These are phyloP conservation scores for Caenorhabditis macrosperma DNA, from an alignment of 2,888 invertebrate species.

Conservation along the genomic window DNA sequence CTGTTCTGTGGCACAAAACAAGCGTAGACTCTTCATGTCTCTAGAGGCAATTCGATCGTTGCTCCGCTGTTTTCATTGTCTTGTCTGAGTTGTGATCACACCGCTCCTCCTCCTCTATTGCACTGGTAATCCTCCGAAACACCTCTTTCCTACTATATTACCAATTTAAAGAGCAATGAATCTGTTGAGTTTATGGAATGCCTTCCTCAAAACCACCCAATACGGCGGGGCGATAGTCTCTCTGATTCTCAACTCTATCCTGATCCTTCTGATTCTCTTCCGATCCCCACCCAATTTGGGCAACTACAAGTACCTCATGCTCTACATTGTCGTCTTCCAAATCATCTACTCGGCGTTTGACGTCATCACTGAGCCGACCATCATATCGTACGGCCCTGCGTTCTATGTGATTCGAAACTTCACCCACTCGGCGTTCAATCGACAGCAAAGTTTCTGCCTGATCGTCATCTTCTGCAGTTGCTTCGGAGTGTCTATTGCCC, in stretches of 20 bases:
- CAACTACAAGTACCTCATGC: slow-evolving; percentile 29
- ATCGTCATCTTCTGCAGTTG: not conserved
- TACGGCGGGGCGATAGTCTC: not conserved
- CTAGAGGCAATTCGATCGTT: too few relatives aligned
- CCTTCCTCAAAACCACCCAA: not conserved
- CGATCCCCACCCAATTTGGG: slow-evolving; percentile 11
- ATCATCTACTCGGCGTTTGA: not conserved
- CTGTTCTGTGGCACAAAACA: too few relatives aligned
- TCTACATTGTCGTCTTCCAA: slow-evolving; percentile 16
- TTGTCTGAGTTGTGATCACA: too few relatives aligned
- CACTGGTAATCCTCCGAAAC: too few relatives aligned
- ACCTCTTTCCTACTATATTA: too few relatives aligned
- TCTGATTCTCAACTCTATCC: not conserved
- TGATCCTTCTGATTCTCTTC: slow-evolving; percentile 13
- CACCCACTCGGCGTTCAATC: not conserved
- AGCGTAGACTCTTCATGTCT: too few relatives aligned
- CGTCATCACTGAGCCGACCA: not conserved
- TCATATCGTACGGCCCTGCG: not conserved
- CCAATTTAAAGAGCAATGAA: too few relatives aligned
- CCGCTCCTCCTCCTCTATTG: too few relatives aligned
- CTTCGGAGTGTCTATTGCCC: slow-evolving; percentile 27
- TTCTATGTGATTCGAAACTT: not conserved
- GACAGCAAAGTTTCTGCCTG: not conserved
- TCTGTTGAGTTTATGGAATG: too few relatives aligned
- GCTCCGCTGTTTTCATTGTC: too few relatives aligned